These are phyloP conservation scores for Hyperoplus immaculatus DNA, from an alignment of 2,797 vertebrate genomes.

Conservation along the genomic window DNA sequence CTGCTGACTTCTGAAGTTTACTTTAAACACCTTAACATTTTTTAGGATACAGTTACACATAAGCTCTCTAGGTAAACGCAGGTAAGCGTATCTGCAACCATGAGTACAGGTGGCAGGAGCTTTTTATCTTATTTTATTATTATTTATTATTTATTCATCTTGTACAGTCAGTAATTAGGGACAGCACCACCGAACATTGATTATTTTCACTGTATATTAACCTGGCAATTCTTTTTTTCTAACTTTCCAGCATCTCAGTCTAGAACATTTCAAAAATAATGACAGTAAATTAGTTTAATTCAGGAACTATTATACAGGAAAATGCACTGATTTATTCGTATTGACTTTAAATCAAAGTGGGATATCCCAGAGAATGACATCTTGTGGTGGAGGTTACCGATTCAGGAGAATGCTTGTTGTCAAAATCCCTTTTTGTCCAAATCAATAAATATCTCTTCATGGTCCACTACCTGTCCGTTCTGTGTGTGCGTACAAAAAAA, in stretches of 20 bases:
- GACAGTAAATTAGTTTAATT: background rate
- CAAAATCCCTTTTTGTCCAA: too few relatives aligned
- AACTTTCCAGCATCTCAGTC: background rate
- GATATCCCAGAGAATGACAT: background rate
- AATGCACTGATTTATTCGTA: background rate
- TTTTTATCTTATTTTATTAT: background rate
- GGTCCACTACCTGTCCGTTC: too few relatives aligned
- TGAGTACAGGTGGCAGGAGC: background rate
- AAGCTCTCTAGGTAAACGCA: background rate
- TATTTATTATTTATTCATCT: too few relatives aligned
- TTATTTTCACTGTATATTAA: background rate
- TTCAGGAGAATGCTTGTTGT: too few relatives aligned
- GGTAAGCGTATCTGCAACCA: background rate
- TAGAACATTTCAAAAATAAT: background rate
- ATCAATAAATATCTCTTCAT: too few relatives aligned
- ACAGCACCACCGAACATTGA: background rate
- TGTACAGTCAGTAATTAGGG: background rate
- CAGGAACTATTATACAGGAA: background rate
- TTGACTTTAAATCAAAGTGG: background rate
- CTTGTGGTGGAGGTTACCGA: background rate
- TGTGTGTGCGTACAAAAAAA: too few relatives aligned
- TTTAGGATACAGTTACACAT: slow-evolving; percentile 17
- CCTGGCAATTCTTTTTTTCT: background rate
- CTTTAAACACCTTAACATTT: background rate
- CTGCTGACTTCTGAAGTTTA: slow-evolving; percentile 27